Evolutionary conservation across 2,797 vertebrate genomes (phyloP).

Genomic region (Phrynocephalus forsythii): DNA sequence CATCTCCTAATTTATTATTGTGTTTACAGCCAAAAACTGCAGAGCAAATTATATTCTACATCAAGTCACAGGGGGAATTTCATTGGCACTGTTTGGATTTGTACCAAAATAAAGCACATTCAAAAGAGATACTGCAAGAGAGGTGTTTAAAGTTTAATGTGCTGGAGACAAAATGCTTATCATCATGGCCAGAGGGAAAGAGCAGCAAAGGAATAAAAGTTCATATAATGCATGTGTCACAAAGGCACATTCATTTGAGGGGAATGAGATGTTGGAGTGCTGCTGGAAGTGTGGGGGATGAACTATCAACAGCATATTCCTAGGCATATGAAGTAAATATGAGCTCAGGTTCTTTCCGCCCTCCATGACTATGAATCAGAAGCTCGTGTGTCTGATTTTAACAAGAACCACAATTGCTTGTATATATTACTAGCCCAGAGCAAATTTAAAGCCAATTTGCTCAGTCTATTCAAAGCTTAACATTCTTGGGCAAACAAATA

Average conservation of each 20-base stretch:
- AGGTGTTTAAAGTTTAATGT: constrained; percentile 74
- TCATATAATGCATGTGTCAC: constrained; percentile 40
- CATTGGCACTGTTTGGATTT: constrained; percentile 69
- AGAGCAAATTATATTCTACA: constrained; percentile 71
- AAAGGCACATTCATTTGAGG: constrained; percentile 47
- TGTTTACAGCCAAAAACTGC: constrained; percentile 75
- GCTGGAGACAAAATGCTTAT: constrained; percentile 57
- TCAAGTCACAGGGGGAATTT: constrained; percentile 59
- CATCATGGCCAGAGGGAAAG: constrained; percentile 20
- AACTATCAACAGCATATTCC: neutral
- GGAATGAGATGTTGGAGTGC: neutral
- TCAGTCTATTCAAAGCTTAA: neutral
- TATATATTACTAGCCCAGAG: neutral
- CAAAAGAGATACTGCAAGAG: constrained; percentile 61
- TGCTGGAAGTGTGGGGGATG: neutral
- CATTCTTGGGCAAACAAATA: neutral
- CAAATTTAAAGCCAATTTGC: neutral
- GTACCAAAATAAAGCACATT: constrained; percentile 75
- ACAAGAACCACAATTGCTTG: neutral
- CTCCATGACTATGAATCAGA: neutral
- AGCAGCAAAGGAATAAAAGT: constrained; percentile 40
- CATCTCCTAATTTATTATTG: constrained; percentile 74
- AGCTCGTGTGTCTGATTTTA: neutral
- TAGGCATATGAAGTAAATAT: constrained; percentile 8
- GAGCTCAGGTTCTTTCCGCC: neutral